Evolutionary conservation across 2,113 vertebrate genomes (phyloP), one percentile per base, ranked within the genome.

Genomic region (Heliornis fulica): DNA sequence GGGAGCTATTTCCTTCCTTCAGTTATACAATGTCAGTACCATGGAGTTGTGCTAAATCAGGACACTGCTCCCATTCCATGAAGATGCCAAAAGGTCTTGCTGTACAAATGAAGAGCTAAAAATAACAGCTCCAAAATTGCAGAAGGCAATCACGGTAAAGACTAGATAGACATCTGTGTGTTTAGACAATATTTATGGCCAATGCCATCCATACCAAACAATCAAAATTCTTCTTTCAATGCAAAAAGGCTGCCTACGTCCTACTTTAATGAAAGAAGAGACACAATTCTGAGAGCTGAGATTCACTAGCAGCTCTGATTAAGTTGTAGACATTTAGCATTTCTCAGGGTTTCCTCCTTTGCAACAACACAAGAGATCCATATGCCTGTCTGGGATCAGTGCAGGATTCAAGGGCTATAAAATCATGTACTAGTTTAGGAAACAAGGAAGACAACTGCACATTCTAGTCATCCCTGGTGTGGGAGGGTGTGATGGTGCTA

Each of bases 381-480:
- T 65, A 6, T 36, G 82, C 71, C 83, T 61, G 48, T 36, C 83
- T 48, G 64, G 82, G 80, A 96, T 83, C 76, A 43, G 72, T 0
- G 1, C 60, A 53, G 90, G 41, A 86, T 90, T 90, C 89, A 41
- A 87, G 66, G 87, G 85, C 82, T 83, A 80, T 88, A 80, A 89
- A 92, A 93, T 60, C 76, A 34, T 46, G 10, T 29, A 61, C 92
- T 81, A 82, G 94, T 93, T 95, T 83, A 93, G 95, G 96, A 95
- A 96, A 89, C 76, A 78, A 71, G 90, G 94, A 96, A 96, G 96
- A 93, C 94, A 97, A 96, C 88, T 94, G 92, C 86, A 89, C 90
- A 90, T 92, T 90, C 92, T 96, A 81, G 72, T 86, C 94, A 96
- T 81, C 92, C 72, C 72, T 90, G 68, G 71, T 2, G 88, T 96